Evolutionary conservation across 2,888 invertebrate genomes (phyloP).

Genomic region (Lithodes maja): DNA sequence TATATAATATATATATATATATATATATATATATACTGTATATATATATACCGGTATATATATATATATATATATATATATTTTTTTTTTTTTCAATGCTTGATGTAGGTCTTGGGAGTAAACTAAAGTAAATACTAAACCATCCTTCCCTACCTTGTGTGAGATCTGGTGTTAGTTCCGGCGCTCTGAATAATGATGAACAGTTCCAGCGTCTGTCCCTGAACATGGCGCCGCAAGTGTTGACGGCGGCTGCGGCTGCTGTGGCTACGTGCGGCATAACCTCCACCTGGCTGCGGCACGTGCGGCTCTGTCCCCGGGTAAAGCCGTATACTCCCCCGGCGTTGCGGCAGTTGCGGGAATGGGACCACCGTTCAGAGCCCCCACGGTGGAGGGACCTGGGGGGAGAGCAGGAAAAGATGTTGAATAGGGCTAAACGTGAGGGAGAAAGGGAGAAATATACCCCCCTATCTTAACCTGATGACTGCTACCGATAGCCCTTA

Average conservation of each 20-base stretch:
- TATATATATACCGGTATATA: too few species aligned
- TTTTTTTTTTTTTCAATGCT: not conserved
- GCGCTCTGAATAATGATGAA: slow-evolving; percentile 83
- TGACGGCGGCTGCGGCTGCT: slow-evolving; percentile 57
- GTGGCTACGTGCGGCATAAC: slow-evolving; percentile 55
- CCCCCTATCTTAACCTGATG: too few species aligned
- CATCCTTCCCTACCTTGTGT: slow-evolving; percentile 81
- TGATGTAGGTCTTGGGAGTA: too few species aligned
- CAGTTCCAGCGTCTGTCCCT: slow-evolving; percentile 88
- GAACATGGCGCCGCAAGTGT: slow-evolving; percentile 82
- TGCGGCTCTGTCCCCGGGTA: slow-evolving; percentile 53
- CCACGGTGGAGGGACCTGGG: slow-evolving; percentile 57
- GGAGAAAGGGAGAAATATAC: too few species aligned
- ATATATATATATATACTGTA: too few species aligned
- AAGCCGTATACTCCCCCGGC: slow-evolving; percentile 49
- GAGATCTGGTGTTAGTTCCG: slow-evolving; percentile 84
- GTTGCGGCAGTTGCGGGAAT: slow-evolving; percentile 48
- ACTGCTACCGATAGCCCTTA: too few species aligned
- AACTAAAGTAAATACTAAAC: not conserved
- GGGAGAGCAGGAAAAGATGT: not conserved
- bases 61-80: not conserved
- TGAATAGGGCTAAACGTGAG: too few species aligned
- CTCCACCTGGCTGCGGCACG: slow-evolving; percentile 51
- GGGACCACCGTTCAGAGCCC: slow-evolving; percentile 45
- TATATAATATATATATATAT: not conserved